phyloP scores from a whole-genome alignment of 2,113 vertebrate species.

The Diadophis punctatus region DNA sequence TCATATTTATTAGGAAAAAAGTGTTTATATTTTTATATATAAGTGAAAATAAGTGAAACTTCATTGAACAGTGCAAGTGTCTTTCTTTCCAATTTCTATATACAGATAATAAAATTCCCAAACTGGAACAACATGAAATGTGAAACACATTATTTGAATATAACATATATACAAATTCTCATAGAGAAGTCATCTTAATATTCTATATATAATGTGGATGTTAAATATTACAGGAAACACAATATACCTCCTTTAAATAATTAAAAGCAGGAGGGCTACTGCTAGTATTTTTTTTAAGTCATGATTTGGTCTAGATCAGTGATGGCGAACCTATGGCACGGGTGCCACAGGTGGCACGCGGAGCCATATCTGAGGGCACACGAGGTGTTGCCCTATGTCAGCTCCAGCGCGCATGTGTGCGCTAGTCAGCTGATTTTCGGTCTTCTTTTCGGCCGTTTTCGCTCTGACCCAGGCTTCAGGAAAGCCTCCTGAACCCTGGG shows the following conservation, averaged over 20 bases:
- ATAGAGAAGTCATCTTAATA: conserved; percentile 42
- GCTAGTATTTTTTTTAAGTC: background rate
- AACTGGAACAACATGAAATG: conserved; percentile 71
- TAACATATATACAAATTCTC: conserved; percentile 53
- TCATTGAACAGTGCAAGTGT: conserved; percentile 37
- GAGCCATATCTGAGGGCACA: too few species aligned
- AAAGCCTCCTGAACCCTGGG: too few species aligned
- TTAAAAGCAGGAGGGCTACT: conserved; percentile 13
- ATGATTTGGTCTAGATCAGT: background rate
- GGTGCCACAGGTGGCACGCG: too few species aligned
- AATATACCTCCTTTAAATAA: conserved; percentile 30
- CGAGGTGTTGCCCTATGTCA: too few species aligned
- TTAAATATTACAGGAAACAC: conserved; percentile 27
- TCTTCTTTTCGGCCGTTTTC: too few species aligned
- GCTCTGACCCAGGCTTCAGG: too few species aligned
- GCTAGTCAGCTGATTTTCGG: too few species aligned
- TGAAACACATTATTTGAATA: conserved; percentile 69
- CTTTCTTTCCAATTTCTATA: conserved; percentile 58
- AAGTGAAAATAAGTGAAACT: conserved; percentile 48
- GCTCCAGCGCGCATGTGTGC: too few species aligned
- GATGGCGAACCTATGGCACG: too few species aligned
- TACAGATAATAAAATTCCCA: conserved; percentile 72
- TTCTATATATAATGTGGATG: conserved; percentile 33
- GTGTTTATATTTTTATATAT: conserved; percentile 32
- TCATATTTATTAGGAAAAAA: conserved; percentile 67